Base-by-base conservation (phyloP, 2,888 invertebrate species). In the Scaptodrosophila latifasciaeformis region DNA sequence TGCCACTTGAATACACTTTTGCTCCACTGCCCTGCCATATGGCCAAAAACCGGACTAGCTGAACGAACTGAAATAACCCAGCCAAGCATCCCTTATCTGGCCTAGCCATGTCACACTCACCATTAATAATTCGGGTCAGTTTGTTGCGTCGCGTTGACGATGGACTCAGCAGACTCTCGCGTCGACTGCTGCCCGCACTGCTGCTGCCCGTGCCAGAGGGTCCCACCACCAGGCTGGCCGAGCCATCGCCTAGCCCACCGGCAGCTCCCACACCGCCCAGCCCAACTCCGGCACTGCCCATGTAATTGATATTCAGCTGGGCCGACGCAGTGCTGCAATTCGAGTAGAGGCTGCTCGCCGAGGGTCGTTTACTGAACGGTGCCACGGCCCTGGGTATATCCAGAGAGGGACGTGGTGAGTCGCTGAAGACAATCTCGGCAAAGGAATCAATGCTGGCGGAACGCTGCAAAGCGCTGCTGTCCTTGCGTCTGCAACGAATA, bases 361-460 rank as follows among this genome's bases (percentile, higher is more conserved):
- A 86, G 39, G 86, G 82, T 55, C 86, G 72, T 59, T 87, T 86
- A 65, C 85, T 87, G 67, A 86, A 84, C 51, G 83, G 81, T 7
- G 72, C 65, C 12, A 63, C 61, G 47, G 84, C 78, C 50, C 78
- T 65, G 7, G 78, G 78, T 59, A 83, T 85, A 48, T 87, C 85
- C 46, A 85, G 69, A 37, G 85, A 86, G 72, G 84, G 85, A 59
- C 80, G 84, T 13, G 85, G 85, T 57, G 86, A 77, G 64, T 88
- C 88, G 60, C 89, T 89, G 87, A 92, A 92, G 6, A 91, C 91
- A 1, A 92, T 90, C 81, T 92, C 92, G 49, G 92, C 92, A 86
- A 92, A 88, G 0, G 92, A 92, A 87, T 94, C 94, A 82, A 93
- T 94, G 86, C 93, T 93, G 62, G 92, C 91, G 55, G 94, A 94